Evolutionary conservation across 2,113 vertebrate species (phyloP).

Genomic region (Sakesphorus luctuosus): DNA sequence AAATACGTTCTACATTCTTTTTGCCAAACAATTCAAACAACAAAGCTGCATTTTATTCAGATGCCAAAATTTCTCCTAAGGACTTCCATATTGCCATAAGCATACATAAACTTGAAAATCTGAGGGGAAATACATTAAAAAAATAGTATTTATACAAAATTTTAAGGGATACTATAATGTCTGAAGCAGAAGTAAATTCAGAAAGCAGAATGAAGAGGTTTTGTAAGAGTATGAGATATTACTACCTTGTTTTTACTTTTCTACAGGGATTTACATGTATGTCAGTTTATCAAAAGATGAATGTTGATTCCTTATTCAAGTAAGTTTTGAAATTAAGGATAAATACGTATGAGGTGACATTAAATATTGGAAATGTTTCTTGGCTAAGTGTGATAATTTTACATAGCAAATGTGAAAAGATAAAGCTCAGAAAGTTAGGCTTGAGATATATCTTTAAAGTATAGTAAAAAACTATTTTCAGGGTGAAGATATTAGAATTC

Average conservation of each 20-base stretch:
- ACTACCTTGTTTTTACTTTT: background rate
- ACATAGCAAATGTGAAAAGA: background rate
- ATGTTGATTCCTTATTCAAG: background rate
- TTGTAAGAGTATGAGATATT: background rate
- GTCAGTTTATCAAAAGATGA: background rate
- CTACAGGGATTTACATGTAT: background rate
- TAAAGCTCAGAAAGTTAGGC: background rate
- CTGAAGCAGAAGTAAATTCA: background rate
- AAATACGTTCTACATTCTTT: rapidly evolving
- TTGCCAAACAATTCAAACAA: background rate
- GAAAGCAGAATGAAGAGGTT: background rate
- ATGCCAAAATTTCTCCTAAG: background rate
- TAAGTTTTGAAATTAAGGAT: background rate
- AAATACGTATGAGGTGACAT: background rate
- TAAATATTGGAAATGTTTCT: background rate
- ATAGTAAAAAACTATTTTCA: background rate
- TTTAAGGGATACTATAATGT: background rate
- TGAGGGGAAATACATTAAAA: background rate
- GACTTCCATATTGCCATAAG: background rate
- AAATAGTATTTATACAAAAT: background rate
- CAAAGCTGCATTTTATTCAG: background rate
- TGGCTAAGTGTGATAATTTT: background rate
- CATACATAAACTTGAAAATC: background rate
- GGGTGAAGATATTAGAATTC: background rate
- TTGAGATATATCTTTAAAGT: background rate